Evolutionary conservation across 2,113 vertebrate species (phyloP), one percentile per base, ranked within the genome.

Genomic region (Cephalopholis sonnerati): DNA sequence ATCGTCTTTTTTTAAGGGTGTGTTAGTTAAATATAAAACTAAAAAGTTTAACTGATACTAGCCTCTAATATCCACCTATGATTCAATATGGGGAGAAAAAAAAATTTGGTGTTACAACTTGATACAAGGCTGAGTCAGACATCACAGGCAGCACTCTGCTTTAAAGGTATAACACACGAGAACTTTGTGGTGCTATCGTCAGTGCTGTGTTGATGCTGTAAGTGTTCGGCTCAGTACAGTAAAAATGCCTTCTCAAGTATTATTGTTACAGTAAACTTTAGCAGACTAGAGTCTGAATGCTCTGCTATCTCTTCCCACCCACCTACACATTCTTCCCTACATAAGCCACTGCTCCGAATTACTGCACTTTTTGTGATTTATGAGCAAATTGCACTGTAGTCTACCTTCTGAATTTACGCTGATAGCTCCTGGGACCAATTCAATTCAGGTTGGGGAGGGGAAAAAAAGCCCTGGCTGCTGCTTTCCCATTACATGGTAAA

Each of bases 401-500:
- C 62, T 85, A 74, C 74, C 79, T 65, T 65, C 65, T 75, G 78
- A 80, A 74, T 83, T 86, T 82, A 80, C 65, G 5, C 69, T 82
- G 75, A 86, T 55, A 74, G 79, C 81, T 83, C 71, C 12, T 75
- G 76, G 85, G 87, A 79, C 84, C 62, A 73, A 84, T 82, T 80
- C 77, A 59, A 36, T 77, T 87, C 41, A 67, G 74, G 63, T 39
- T 74, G 25, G 62, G 51, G 64, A 77, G 18, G 27, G 27, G 11
- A 16, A 32, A 66, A 78, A 76, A 75, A 70, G 39, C 65, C 20
- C 25, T 62, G 22, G 62, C 46, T 80, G 71, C 59, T 79, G 74
- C 73, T 79, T 87, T 90, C 67, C 80, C 50, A 81, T 85, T 86
- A 72, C 61, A 65, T 63, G 67, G 78, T 77, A 86, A 93, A 82